These are phyloP conservation scores for Anthopleura sola DNA, from an alignment of 64 coral and sea anemone genomes.

Conservation along the genomic window DNA sequence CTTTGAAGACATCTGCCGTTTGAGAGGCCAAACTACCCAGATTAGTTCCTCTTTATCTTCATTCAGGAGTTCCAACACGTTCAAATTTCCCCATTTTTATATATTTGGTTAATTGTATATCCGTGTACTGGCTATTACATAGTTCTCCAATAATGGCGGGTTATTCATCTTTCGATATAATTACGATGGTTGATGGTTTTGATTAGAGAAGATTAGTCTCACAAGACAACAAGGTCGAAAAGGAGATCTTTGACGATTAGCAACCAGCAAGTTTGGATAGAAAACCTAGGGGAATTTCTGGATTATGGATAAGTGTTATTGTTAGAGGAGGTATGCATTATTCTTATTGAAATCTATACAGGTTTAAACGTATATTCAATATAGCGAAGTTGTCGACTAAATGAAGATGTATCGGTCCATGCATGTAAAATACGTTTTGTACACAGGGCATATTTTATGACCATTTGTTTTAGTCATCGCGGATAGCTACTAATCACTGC, in stretches of 20 bases:
- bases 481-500: not conserved
- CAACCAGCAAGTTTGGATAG: slow-evolving; percentile 52
- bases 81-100: slow-evolving; percentile 27
- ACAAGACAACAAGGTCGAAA: slow-evolving; percentile 70
- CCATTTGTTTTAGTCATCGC: not conserved
- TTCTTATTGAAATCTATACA: not conserved
- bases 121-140: slow-evolving; percentile 1
- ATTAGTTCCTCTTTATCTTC: slow-evolving; percentile 76
- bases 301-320: slow-evolving; percentile 25
- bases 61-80: slow-evolving; percentile 39
- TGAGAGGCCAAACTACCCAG: slow-evolving; percentile 46
- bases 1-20: slow-evolving; percentile 60
- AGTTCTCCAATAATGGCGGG: slow-evolving; percentile 31
- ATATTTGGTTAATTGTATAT: slow-evolving; percentile 27
- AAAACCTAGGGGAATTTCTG: slow-evolving; percentile 45
- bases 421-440: not conserved
- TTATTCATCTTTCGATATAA: slow-evolving; percentile 39
- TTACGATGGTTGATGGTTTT: slow-evolving; percentile 69
- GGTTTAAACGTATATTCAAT: not conserved
- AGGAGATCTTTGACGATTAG: slow-evolving; percentile 67
- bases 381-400: not conserved
- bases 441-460: not conserved
- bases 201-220: slow-evolving; percentile 75
- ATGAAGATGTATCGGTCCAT: not conserved
- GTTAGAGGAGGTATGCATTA: slow-evolving; percentile 49